Evolutionary conservation across 1,140 invertebrate genomes (phyloP).

Genomic region (Pinna nobilis): DNA sequence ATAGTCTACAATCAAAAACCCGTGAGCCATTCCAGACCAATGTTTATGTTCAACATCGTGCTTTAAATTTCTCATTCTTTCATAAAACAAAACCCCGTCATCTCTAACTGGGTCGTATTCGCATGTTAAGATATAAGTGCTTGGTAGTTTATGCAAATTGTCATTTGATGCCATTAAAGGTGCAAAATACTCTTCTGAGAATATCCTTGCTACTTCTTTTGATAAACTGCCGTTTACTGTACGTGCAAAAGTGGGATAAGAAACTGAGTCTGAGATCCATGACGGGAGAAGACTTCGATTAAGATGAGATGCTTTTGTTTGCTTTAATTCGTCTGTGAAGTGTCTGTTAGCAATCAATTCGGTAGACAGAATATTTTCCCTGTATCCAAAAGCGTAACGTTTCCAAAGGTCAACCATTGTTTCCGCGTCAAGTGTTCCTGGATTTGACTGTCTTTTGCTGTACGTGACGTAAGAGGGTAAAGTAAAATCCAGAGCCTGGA

Average conservation of each 20-base stretch:
- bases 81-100: conserved; percentile 44
- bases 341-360: not conserved
- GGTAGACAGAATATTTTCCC: not conserved
- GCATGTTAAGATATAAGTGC: conserved; percentile 39
- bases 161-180: conserved; percentile 42
- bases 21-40: conserved; percentile 37
- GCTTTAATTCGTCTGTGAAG: not conserved
- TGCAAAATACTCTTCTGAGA: conserved; percentile 36
- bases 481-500: conserved; percentile 54
- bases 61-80: conserved; percentile 31
- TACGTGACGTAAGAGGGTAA: conserved; percentile 51
- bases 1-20: conserved; percentile 16
- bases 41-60: conserved; percentile 36
- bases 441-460: not conserved
- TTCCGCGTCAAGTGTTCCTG: not conserved
- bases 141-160: conserved; percentile 30
- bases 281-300: not conserved
- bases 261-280: not conserved
- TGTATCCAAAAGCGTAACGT: not conserved
- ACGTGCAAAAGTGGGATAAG: not conserved
- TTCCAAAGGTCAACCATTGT: not conserved
- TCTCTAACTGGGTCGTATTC: conserved; percentile 47
- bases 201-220: not conserved
- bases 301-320: not conserved
- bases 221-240: not conserved